phyloP scores from a whole-genome alignment of 2,888 invertebrate genomes.

The Dicyrtomina minuta region DNA sequence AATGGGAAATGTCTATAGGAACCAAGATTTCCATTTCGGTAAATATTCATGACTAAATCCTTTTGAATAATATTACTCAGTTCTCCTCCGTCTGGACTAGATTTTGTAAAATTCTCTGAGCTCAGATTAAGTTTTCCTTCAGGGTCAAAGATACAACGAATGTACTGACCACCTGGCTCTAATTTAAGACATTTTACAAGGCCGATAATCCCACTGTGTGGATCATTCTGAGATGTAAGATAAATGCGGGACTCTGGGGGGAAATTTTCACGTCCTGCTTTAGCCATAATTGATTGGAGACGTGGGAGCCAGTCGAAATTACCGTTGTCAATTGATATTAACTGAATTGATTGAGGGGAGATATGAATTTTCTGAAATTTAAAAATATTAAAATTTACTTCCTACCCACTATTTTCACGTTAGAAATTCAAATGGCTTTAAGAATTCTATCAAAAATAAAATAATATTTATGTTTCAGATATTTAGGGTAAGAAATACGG shows the following conservation, averaged over 20 bases:
- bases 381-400: too few relatives aligned
- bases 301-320: slow-evolving; percentile 76
- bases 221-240: slow-evolving; percentile 63
- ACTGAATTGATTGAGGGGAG: neutral
- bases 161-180: slow-evolving; percentile 77
- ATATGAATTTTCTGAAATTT: too few relatives aligned
- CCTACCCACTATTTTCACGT: too few relatives aligned
- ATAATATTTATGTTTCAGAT: too few relatives aligned
- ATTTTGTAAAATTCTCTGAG: too few relatives aligned
- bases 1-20: slow-evolving; percentile 60
- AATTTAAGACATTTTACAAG: slow-evolving; percentile 83
- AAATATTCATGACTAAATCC: slow-evolving; percentile 33
- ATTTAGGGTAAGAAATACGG: too few relatives aligned
- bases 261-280: slow-evolving; percentile 60
- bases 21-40: slow-evolving; percentile 59
- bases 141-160: slow-evolving; percentile 60
- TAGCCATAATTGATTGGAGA: slow-evolving; percentile 72
- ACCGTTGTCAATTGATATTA: slow-evolving; percentile 3
- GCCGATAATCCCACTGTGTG: slow-evolving; percentile 77
- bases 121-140: neutral
- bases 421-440: too few relatives aligned
- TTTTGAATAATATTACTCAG: slow-evolving; percentile 11
- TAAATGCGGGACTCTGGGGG: slow-evolving; percentile 3
- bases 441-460: too few relatives aligned
- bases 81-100: neutral